Evolutionary conservation across 2,888 invertebrate species (phyloP), one percentile per base, ranked within the genome.

Genomic region (Argyresthia albistria): DNA sequence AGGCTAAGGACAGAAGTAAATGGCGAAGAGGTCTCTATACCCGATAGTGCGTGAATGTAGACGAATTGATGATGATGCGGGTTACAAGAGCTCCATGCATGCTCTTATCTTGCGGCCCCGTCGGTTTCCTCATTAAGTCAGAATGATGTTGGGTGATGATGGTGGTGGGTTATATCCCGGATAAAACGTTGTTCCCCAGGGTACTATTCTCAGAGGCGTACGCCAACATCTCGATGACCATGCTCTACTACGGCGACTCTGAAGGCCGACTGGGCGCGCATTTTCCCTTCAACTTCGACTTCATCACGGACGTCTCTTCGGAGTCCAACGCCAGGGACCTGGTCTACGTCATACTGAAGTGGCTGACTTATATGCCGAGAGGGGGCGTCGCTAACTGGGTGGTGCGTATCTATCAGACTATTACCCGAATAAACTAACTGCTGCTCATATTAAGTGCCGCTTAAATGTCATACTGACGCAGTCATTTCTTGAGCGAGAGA

Each of bases 241-340:
- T 92, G 89, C 65, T 88, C 56, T 93, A 90, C 70, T 93, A 91
- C 63, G 90, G 91, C 0, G 80, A 82, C 60, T 86, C 77, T 57
- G 53, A 67, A 1, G 69, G 67, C 55, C 66, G 66, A 0, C 53
- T 63, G 4, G 90, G 91, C 0, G 84, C 90, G 0, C 90, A 92
- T 57, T 89, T 92, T 54, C 91, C 92, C 0, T 92, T 92, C 66
- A 93, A 93, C 69, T 92, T 92, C 55, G 86, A 90, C 60, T 81
- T 93, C 57, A 80, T 92, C 55, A 80, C 79, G 0, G 80, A 84
- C 9, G 62, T 91, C 0, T 81, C 80, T 0, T 65, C 69, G 0
- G 60, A 70, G 1, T 88, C 89, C 1, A 84, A 64, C 10, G 89
- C 90, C 0, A 60, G 74, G 3, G 86, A 89, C 58, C 79, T 89